Evolutionary conservation across 1,140 invertebrate genomes (phyloP), one percentile per base, ranked within the genome.

Genomic region (Micrasema longulum): DNA sequence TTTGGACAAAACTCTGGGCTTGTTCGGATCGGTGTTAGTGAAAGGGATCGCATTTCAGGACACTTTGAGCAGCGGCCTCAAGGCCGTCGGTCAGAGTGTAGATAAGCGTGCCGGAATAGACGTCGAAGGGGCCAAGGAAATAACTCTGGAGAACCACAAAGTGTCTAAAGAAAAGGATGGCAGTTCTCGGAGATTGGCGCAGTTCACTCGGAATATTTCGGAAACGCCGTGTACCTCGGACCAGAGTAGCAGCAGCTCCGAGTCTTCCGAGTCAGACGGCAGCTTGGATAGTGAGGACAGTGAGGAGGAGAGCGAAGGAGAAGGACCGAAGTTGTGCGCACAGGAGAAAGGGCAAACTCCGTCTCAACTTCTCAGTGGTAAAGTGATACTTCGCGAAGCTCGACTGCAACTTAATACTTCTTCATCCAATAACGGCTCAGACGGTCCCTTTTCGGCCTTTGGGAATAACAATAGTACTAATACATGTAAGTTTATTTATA

Each of bases 351-450:
- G 83, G 1, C 63, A 55, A 22, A 9, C 60, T 1, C 55, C 69
- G 53, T 84, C 84, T 35, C 82, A 85, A 71, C 77, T 89, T 31
- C 83, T 87, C 31, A 87, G 88, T 74, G 87, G 89, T 1, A 90
- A 90, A 79, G 87, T 91, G n/a, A 89, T 92, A 55, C 85, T 91
- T 47, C 85, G 90, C 66, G 90, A 92, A 80, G 90, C 91, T 6
- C 85, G 90, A 75, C 80, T 92, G 68, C 91, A 92, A 76, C 77
- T 92, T 72, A 82, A 78, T 74, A 76, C 85, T 36, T 80, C 84
- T 57, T 75, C 80, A 41, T 77, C 80, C 72, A 82, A 87, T 10
- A 89, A 91, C 82, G 90, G 90, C 45, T 88, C 90, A 57, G 91
- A 91, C 76, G 90, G 90, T 38, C 86, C 85, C 43, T 86, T 85